These are phyloP conservation scores for Nycticorax nycticorax DNA, from an alignment of 2,113 vertebrate genomes.

Conservation along the genomic window DNA sequence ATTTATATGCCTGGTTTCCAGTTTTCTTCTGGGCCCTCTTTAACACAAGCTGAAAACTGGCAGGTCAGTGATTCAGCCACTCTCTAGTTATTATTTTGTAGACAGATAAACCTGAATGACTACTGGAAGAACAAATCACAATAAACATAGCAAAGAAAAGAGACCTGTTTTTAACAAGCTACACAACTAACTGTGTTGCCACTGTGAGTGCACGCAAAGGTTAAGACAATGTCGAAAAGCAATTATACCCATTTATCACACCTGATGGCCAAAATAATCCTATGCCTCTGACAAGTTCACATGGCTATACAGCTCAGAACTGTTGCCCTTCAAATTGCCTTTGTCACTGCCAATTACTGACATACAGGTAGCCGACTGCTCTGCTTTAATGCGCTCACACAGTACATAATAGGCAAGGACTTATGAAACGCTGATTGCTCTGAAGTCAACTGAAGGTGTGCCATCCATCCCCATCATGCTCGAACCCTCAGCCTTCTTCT, in stretches of 20 bases:
- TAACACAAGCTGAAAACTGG: background rate
- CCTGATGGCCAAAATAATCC: background rate
- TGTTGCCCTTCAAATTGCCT: background rate
- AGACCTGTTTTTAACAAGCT: conserved; percentile 19
- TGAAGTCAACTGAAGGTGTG: background rate
- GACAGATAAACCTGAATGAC: background rate
- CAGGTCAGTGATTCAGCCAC: background rate
- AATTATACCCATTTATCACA: background rate
- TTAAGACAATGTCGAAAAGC: conserved; percentile 40
- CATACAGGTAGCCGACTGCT: background rate
- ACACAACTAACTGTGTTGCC: background rate
- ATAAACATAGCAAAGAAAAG: background rate
- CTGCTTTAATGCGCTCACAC: too few relatives aligned
- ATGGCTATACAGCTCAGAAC: background rate
- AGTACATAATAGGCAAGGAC: too few relatives aligned
- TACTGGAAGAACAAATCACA: background rate
- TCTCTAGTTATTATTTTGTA: background rate
- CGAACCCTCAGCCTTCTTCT: background rate
- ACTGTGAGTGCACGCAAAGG: background rate
- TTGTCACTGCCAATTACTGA: background rate
- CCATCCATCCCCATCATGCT: background rate
- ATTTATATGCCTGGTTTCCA: background rate
- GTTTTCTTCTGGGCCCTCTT: background rate
- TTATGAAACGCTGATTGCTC: background rate
- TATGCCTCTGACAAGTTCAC: background rate